Base-by-base conservation (phyloP, 2,888 invertebrate genomes). In the Itoplectis maculator region DNA sequence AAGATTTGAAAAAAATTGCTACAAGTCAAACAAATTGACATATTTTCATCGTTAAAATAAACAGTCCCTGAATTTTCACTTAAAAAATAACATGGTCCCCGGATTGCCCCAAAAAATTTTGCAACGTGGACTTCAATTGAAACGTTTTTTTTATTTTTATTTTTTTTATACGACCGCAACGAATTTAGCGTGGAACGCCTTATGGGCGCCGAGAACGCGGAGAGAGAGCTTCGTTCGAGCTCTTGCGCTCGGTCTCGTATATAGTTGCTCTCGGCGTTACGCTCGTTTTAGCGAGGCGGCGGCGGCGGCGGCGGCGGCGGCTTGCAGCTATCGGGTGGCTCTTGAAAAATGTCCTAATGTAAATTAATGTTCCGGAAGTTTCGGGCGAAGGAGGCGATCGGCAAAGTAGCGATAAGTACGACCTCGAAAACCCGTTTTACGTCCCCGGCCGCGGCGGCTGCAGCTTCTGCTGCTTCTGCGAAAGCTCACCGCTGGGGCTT, bases 311-410 rank as follows among this genome's bases (percentile, higher is more conserved):
- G n/a, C n/a, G n/a, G n/a, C n/a, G n/a, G n/a, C n/a, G 45, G 79
- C 75, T 82, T 72, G 74, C 70, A 78, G 75, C 83, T 82, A 84
- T 81, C 76, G 77, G 82, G 59, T 77, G 59, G 66, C 85, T 87
- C 87, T 88, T 89, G 89, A 90, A 89, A 91, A 89, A 90, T 88
- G 87, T 88, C 87, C 88, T 90, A 90, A 89, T 90, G 89, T 88
- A 90, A 91, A 91, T 91, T 91, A 91, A 91, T 90, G 90, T 87
- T 82, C 84, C 85, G 85, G 87, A 91, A 91, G 91, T 90, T 90
- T 86, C 40, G 74, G 86, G 85, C n/a, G n/a, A n/a, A 80, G 72
- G 75, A 87, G 82, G 85, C 85, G 86, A 86, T 88, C 84, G 85
- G 84, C 85, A 42, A 65, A 79, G 82, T 74, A 75, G 68, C 77